Percentiles rank a stretch among this genome's conserved stretches.
Evolutionary conservation across 1,140 invertebrate genomes (phyloP).

Genomic region (Hycleus phaleratus): DNA sequence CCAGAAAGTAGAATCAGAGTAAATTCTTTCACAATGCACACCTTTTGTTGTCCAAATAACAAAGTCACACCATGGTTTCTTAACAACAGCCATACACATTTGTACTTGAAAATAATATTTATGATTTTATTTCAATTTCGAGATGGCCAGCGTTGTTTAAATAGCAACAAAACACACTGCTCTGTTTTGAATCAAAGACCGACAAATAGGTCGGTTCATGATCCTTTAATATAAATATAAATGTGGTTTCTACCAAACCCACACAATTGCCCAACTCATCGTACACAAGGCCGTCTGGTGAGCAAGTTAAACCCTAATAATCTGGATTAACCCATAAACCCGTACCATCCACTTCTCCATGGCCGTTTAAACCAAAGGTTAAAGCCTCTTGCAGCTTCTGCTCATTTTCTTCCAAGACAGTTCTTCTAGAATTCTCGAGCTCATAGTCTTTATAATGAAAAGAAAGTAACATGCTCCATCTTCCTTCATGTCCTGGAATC

Average conservation of each 20-base stretch:
- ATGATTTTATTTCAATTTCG: slow-evolving; percentile 20
- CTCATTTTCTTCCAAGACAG: not conserved
- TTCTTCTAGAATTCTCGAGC: no score
- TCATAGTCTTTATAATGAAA: no score
- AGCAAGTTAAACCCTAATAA: not conserved
- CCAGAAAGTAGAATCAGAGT: no score
- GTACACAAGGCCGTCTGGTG: not conserved
- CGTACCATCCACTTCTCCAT: not conserved
- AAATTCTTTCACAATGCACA: slow-evolving; percentile 15
- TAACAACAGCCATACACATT: slow-evolving; percentile 18
- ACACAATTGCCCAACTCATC: not conserved
- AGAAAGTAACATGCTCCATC: no score
- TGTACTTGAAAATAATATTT: slow-evolving; percentile 12
- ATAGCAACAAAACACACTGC: slow-evolving; percentile 20
- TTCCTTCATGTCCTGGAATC: no score
- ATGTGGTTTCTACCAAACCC: slow-evolving; percentile 12
- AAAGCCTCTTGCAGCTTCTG: not conserved
- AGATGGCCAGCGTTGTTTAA: not conserved
- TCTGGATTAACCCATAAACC: not conserved
- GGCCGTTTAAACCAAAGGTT: no score
- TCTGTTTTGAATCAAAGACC: slow-evolving; percentile 3
- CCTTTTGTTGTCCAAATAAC: slow-evolving; percentile 21
- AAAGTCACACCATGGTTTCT: slow-evolving; percentile 22
- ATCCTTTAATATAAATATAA: slow-evolving; percentile 19
- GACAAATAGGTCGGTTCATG: slow-evolving; percentile 14